A percentile compares a stretch with the other conserved stretches of the same genome.
Conservation (phyloP, 37 sponge, comb jelly and placozoan genomes). For the Hexactinellida sp. region DNA sequence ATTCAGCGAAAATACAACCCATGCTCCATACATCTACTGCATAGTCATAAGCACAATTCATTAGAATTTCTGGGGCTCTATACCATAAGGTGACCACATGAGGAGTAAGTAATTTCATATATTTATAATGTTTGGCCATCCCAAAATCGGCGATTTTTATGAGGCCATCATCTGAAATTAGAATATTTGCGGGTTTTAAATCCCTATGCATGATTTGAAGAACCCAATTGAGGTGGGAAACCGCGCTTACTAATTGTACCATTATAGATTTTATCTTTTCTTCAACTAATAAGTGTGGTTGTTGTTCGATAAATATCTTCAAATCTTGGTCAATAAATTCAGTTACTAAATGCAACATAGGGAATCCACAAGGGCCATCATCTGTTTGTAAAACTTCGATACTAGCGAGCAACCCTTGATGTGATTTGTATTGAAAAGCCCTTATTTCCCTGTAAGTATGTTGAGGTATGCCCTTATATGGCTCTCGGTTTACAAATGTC, state of each 20-base stretch:
- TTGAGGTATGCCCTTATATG: not conserved
- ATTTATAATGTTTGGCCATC: constrained; percentile 9
- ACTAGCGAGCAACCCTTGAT: not conserved
- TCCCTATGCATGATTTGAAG: not conserved
- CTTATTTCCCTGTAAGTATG: not conserved
- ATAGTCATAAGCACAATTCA: constrained; percentile 14
- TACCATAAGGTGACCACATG: constrained; percentile 28
- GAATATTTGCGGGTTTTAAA: not conserved
- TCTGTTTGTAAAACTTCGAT: constrained; percentile 7
- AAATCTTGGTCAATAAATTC: constrained; percentile 10
- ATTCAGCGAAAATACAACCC: constrained; percentile 23
- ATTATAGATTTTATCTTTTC: not conserved
- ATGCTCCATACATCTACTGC: constrained; percentile 25
- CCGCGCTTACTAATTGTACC: not conserved
- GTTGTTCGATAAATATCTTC: not conserved
- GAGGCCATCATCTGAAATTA: not conserved
- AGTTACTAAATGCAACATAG: not conserved
- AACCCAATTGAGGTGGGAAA: not conserved
- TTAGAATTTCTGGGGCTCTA: constrained; percentile 22
- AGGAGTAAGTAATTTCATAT: constrained; percentile 2
- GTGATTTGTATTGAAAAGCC: not conserved
- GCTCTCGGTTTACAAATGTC: not conserved
- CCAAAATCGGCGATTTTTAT: constrained; percentile 11
- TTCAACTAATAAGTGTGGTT: not conserved
- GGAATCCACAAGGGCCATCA: not conserved